These are phyloP conservation scores for rabbit (Oryctolagus cuniculus) DNA, from an alignment of 2,113 vertebrate species.

Conservation along the genomic window mOryCun1.1 NC_091453.1:14387001-14387500, in stretches of 20 bases:
- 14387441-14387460: too few relatives aligned
- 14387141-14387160: not conserved
- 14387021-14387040: conserved; percentile 9
- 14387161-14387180: not conserved
- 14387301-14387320: not conserved
- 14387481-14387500: too few relatives aligned
- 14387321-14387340: not conserved
- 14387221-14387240: not conserved
- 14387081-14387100: not conserved
- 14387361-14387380: not conserved
- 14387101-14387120: not conserved
- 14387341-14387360: not conserved
- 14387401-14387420: not conserved
- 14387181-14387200: not conserved
- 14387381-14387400: not conserved
- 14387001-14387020: not conserved
- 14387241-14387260: not conserved
- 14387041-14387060: not conserved
- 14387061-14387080: not conserved
- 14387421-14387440: too few relatives aligned
- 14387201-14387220: not conserved
- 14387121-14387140: not conserved
- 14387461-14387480: too few relatives aligned
- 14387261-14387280: not conserved
- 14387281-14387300: not conserved